phyloP scores from a whole-genome alignment of 2,888 invertebrate species.

The Drosophila histrio region DNA sequence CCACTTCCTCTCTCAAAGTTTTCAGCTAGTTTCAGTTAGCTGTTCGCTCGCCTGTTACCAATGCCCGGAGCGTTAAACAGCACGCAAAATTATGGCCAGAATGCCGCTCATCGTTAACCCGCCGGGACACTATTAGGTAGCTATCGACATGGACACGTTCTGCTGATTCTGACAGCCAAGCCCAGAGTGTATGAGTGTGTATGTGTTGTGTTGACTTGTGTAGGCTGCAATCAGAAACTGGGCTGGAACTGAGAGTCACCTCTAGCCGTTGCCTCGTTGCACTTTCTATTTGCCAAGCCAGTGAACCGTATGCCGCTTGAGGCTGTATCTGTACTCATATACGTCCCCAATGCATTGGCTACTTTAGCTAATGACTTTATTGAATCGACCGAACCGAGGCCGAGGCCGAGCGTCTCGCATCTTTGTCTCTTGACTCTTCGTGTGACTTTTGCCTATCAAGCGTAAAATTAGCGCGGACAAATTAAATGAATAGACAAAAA shows the following conservation, averaged over 20 bases:
- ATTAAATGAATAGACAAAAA: constrained; percentile 70
- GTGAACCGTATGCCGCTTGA: constrained; percentile 50
- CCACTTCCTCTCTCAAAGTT: constrained; percentile 2
- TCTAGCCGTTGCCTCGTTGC: constrained; percentile 52
- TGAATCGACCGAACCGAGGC: constrained; percentile 54
- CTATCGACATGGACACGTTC: constrained; percentile 57
- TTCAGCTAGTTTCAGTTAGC: constrained; percentile 31
- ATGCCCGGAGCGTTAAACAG: constrained; percentile 47
- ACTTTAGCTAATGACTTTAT: constrained; percentile 78
- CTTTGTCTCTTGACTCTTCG: constrained; percentile 54
- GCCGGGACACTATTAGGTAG: constrained; percentile 26
- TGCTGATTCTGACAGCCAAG: constrained; percentile 47
- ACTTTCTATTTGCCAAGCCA: constrained; percentile 72
- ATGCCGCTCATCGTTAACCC: constrained; percentile 3
- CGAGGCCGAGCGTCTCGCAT: constrained; percentile 12
- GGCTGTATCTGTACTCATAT: constrained; percentile 8
- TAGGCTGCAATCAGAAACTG: neutral
- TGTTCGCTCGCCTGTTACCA: constrained; percentile 35
- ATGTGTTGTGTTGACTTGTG: neutral
- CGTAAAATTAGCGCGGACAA: constrained; percentile 67
- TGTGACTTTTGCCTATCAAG: constrained; percentile 71
- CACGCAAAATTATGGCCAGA: constrained; percentile 56
- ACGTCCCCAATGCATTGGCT: constrained; percentile 65
- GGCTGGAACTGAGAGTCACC: constrained; percentile 23
- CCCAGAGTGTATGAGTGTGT: neutral